Evolutionary conservation across 1,140 invertebrate genomes (phyloP), one percentile per base, ranked within the genome.

Genomic region (Drosophila kikkawai): DNA sequence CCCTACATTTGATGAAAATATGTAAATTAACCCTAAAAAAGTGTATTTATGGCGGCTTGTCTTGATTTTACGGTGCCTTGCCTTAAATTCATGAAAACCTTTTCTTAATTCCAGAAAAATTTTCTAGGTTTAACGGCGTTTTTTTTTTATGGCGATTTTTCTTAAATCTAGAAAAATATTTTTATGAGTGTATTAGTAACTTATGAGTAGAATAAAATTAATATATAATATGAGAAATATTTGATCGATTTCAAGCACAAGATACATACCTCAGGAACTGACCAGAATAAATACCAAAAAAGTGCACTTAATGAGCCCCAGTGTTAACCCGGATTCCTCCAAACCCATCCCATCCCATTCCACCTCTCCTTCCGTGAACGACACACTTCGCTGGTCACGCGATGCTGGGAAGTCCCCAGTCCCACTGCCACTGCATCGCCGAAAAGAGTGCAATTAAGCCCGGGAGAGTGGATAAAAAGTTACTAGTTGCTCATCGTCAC

Each of bases 361-460:
- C 26, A 29, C 26, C 26, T 29, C 45, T 29, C 8, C 22, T n/a
- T 29, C 47, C 26, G 47, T 4, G 8, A n/a, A n/a, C 47, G 48
- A 41, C 13, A 32, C 36, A 42, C 61, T 19, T 19, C 36, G 19
- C n/a, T 50, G 66, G 8, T n/a, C 32, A 42, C 19, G 29, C 37
- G 45, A 67, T 67, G 47, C 67, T 53, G 60, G 48, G 26, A 12
- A 55, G 8, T 9, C 48, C 48, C 48, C 13, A 7, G 29, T 7
- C 3, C 13, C 22, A 26, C 50, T 34, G 26, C n/a, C 11, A 12
- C 5, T 51, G 48, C n/a, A 55, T 2, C 22, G 12, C 34, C 36
- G 7, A 39, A 9, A n/a, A 37, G 15, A 36, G 36, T 13, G 47
- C 61, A 67, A 37, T 44, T 51, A 42, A 15, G 19, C 13, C 29